Evolutionary conservation across 2,888 invertebrate species (phyloP), one percentile per base, ranked within the genome.

Genomic region (Hyppa rectilinea): DNA sequence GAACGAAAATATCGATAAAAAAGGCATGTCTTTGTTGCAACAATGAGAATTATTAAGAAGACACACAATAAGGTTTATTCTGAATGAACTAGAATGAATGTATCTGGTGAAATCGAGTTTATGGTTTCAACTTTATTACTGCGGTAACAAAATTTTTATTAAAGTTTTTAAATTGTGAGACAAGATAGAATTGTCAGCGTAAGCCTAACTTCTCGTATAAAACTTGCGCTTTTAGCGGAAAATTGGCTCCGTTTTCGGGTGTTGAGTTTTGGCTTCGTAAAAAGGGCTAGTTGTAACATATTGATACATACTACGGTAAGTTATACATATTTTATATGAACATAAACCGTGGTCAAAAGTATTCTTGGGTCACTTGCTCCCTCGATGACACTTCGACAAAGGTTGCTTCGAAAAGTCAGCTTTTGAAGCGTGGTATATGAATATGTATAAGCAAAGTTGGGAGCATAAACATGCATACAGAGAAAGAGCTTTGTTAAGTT

Each of bases 401-500:
- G 67, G 67, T 71, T 52, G 71, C 49, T 64, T 66, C 62, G 56
- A 72, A 74, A 75, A 80, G 78, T 63, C 59, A 66, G 66, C 76
- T 71, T 76, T 74, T 80, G 78, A 81, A 78, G 75, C 63, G 75
- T 75, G 58, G 62, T 58, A 79, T 71, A 82, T 87, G 84, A 87
- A 87, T 88, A 88, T 88, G 85, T 71, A 89, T 85, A 73, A 81
- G 74, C 55, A 36, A 70, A 62, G 75, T 75, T 73, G 26, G 56
- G 45, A 76, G 56, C 78, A 71, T 75, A 76, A 76, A 75, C 63
- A 78, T 81, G 82, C 81, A 84, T 75, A 84, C 83, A 85, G 85
- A 86, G 84, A 86, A 84, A 80, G 71, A 81, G 85, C 83, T 89
- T 85, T 85, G 82, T 87, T 82, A 75, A 84, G 83, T 82, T 71